Conservation (phyloP, 2,113 vertebrate species). For the Nerophis ophidion region DNA sequence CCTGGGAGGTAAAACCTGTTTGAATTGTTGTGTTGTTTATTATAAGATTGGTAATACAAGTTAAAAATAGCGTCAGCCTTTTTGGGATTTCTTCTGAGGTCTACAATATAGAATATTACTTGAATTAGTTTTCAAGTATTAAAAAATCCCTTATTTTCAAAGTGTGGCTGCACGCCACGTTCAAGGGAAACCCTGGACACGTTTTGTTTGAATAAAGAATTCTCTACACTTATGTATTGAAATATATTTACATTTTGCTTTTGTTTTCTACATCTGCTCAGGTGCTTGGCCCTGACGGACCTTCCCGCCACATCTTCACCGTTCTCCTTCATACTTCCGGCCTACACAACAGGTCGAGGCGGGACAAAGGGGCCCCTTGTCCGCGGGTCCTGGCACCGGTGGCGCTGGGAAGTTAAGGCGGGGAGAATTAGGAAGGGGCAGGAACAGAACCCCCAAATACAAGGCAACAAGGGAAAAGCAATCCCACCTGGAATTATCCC, state of each 20-base stretch:
- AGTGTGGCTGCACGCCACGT: no score
- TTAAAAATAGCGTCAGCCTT: no score
- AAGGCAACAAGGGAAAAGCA: slow-evolving; percentile 75
- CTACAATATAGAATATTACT: no score
- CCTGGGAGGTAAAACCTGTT: no score
- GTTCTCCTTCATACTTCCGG: slow-evolving; percentile 36
- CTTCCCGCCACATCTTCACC: slow-evolving; percentile 38
- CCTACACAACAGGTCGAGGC: slow-evolving; percentile 11
- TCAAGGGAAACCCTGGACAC: no score
- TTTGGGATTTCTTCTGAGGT: no score
- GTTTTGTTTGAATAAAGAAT: no score
- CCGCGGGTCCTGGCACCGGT: slow-evolving; percentile 31
- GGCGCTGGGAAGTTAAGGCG: slow-evolving; percentile 61
- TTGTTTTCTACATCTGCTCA: not conserved
- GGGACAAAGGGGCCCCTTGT: slow-evolving; percentile 71
- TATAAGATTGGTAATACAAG: no score
- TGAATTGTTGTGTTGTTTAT: no score
- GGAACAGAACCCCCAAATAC: slow-evolving; percentile 69
- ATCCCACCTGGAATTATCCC: slow-evolving; percentile 72
- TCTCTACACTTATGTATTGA: no score
- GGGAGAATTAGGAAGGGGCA: slow-evolving; percentile 70
- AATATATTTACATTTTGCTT: not conserved
- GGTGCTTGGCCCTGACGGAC: slow-evolving; percentile 11
- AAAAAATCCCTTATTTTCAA: no score
- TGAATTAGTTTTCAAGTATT: no score